phyloP scores from a whole-genome alignment of 2,113 vertebrate genomes.

The Colistium nudipinnis region DNA sequence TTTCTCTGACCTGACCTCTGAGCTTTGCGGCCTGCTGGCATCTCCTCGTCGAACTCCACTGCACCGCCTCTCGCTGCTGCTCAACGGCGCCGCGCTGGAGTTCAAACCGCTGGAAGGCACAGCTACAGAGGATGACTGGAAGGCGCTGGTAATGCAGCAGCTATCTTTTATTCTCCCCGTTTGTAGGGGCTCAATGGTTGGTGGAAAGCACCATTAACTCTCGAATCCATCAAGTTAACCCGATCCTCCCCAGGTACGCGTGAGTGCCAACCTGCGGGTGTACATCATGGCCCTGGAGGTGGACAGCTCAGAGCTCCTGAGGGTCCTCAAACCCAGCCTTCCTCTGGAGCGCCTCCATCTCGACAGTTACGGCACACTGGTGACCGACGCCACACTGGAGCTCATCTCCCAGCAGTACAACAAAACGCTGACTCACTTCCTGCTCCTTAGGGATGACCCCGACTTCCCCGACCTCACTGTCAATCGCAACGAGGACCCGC shows the following conservation, averaged over 20 bases:
- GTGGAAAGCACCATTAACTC: background rate
- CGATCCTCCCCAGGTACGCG: constrained; percentile 74
- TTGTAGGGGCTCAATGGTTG: background rate
- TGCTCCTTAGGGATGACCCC: constrained; percentile 93
- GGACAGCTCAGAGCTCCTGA: constrained; percentile 91
- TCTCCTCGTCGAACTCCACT: constrained; percentile 90
- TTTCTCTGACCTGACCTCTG: constrained; percentile 95
- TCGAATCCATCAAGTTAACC: background rate
- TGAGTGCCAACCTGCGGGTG: constrained; percentile 92
- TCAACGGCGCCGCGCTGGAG: constrained; percentile 91
- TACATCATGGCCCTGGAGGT: constrained; percentile 97
- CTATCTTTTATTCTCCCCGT: background rate
- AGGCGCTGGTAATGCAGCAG: constrained; percentile 82
- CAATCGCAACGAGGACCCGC: constrained; percentile 95
- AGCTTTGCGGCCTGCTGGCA: constrained; percentile 92
- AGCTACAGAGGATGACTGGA: constrained; percentile 94
- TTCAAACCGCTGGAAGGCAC: constrained; percentile 91
- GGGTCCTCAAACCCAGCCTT: constrained; percentile 96
- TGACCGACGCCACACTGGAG: constrained; percentile 93
- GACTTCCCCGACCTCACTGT: constrained; percentile 95
- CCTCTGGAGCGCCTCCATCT: constrained; percentile 97
- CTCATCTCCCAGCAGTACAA: constrained; percentile 98
- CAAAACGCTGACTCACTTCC: constrained; percentile 96
- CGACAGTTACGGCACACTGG: constrained; percentile 92
- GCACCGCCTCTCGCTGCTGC: constrained; percentile 94